These are phyloP conservation scores for Momotus momota DNA, from an alignment of 2,797 vertebrate species.

Conservation along the genomic window DNA sequence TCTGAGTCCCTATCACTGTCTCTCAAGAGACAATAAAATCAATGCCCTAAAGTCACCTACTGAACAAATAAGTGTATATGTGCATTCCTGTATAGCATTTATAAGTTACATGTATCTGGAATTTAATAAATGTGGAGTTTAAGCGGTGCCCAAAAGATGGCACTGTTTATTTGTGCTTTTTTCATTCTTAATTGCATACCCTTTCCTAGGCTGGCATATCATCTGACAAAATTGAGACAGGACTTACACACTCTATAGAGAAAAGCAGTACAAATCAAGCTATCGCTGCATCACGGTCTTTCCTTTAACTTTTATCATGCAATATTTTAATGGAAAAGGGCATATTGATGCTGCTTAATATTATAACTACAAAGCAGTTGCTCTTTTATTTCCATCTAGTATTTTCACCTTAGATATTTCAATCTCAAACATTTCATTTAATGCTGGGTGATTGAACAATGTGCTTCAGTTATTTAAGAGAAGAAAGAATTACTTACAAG, in stretches of 20 bases:
- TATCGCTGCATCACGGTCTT: constrained; percentile 34
- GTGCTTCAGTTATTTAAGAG: constrained; percentile 19
- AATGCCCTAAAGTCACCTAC: not conserved
- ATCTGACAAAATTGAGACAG: constrained; percentile 56
- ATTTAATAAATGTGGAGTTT: constrained; percentile 44
- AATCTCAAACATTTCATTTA: constrained; percentile 11
- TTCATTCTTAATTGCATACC: constrained; percentile 47
- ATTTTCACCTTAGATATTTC: constrained; percentile 2
- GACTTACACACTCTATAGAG: not conserved
- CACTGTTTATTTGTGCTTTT: constrained; percentile 80
- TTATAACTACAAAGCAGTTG: constrained; percentile 30
- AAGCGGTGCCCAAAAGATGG: constrained; percentile 78
- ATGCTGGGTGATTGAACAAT: constrained; percentile 2
- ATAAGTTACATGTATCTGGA: not conserved
- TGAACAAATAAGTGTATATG: fast-evolving
- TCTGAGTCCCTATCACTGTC: not conserved
- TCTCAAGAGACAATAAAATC: not conserved
- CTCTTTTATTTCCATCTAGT: constrained; percentile 47
- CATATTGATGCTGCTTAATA: constrained; percentile 15
- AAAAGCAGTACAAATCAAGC: constrained; percentile 55
- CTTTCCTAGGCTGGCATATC: constrained; percentile 4
- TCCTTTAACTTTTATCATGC: constrained; percentile 36
- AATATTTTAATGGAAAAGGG: constrained; percentile 30
- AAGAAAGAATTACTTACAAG: not conserved
- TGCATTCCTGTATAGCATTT: not conserved